Base-by-base conservation (phyloP, 2,113 vertebrate genomes). In the Apteryx mantelli region DNA sequence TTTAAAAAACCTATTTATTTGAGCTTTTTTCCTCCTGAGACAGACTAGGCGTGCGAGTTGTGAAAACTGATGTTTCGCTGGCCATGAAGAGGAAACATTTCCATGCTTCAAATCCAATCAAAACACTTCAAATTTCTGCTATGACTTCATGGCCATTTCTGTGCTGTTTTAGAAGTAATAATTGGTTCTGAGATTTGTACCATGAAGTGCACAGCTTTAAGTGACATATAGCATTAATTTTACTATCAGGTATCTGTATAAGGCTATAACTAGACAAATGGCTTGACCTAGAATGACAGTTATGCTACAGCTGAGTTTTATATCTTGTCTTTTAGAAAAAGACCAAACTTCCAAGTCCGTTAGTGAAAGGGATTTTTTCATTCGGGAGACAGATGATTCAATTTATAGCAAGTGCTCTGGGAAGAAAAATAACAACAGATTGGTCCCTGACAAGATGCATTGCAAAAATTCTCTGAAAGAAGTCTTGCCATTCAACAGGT, bases 1-100 rank as follows among this genome's bases (percentile, higher is more conserved):
- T 88, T 69, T 86, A 93, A 82, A 95, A 91, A 88, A 68, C 85
- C 88, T 93, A 61, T 96, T 95, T 96, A 93, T 90, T 91, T 69
- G 53, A 95, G 58, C 78, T 83, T 90, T 80, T 66, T 78, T 14
- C 40, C 75, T 85, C 91, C 75, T 77, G 55, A 82, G 84, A 73
- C 1, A 17, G 88, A 91, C 70, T 9, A 93, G 53, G 83, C 83
- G 66, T 4, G 70, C 86, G 90, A 86, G 95, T 84, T 75, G 64
- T 91, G 61, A 78, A 90, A 96, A 91, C 13, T 91, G 95, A 93
- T 91, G 89, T 76, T 95, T 95, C 3, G 32, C 93, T 95, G 94
- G 96, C 95, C 85, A 50, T 8, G 32, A 92, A 93, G 84, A 95
- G 34, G 83, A 94, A 94, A 95, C 34, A 42, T 60, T 96, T 81